Conservation (phyloP, 1,140 invertebrate species). For the Trichonephila inaurata region DNA sequence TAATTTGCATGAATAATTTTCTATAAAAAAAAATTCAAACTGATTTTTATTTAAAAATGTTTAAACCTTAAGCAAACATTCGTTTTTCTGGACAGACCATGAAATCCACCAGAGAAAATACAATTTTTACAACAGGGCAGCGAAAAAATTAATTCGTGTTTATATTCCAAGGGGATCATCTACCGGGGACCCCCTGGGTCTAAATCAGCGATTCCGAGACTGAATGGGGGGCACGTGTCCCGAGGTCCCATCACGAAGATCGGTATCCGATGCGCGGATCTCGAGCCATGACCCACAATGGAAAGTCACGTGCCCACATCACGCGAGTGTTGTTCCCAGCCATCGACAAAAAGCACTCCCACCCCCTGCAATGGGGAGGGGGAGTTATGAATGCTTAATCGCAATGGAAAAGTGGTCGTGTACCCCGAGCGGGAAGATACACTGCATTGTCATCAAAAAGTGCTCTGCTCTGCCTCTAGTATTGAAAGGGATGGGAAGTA, state of each 20-base stretch:
- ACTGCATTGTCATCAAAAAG: not conserved
- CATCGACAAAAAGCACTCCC: constrained; percentile 22
- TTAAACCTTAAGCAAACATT: not conserved
- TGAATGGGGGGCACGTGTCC: constrained; percentile 39
- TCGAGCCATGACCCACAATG: constrained; percentile 36
- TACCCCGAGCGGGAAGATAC: not conserved
- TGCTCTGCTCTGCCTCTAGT: not conserved
- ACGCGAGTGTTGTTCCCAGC: constrained; percentile 51
- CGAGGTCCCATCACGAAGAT: constrained; percentile 20
- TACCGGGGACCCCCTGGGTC: not conserved
- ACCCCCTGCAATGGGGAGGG: not conserved
- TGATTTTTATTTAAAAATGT: too few species aligned
- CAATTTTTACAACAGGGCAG: constrained; percentile 13
- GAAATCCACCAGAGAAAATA: not conserved
- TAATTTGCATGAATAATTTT: too few species aligned
- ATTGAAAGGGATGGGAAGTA: not conserved
- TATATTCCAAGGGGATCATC: constrained; percentile 3
- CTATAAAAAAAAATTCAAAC: too few species aligned
- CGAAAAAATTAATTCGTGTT: constrained; percentile 41
- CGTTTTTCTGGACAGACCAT: not conserved
- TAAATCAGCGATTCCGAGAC: not conserved
- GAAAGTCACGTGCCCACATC: constrained; percentile 44
- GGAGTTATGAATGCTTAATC: constrained; percentile 60
- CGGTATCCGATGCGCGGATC: constrained; percentile 5
- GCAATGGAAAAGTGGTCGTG: constrained; percentile 30